Percentiles rank a stretch among this genome's conserved stretches.
phyloP scores from a whole-genome alignment of 2,797 vertebrate species.

The Periophthalmus magnuspinnatus region DNA sequence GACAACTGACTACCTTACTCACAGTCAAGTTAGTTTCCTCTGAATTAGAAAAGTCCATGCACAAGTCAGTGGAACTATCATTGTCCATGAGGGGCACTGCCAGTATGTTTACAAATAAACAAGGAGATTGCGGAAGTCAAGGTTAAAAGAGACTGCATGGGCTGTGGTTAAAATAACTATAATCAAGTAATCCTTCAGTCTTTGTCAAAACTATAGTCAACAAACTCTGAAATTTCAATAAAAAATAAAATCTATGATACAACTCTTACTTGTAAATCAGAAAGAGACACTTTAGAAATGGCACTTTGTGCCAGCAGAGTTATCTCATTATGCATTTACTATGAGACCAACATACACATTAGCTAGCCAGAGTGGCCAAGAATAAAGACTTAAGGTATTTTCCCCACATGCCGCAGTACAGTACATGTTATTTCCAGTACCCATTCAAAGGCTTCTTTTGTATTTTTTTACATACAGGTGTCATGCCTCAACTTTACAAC shows the following conservation, averaged over 20 bases:
- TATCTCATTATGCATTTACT: not conserved
- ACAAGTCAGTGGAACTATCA: not conserved
- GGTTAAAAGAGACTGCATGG: not conserved
- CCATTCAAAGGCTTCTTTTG: not conserved
- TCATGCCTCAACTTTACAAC: not conserved
- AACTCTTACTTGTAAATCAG: not conserved
- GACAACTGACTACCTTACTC: not conserved
- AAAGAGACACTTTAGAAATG: not conserved
- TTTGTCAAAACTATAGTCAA: not conserved
- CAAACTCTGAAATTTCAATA: not conserved
- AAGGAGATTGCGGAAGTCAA: not conserved
- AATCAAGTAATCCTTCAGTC: no score
- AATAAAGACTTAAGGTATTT: not conserved
- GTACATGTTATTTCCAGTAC: not conserved
- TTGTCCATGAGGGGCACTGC: not conserved
- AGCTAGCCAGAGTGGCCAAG: not conserved
- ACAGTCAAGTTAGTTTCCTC: not conserved
- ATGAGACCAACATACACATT: not conserved
- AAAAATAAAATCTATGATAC: not conserved
- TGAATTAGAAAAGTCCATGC: not conserved
- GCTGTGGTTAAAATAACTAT: not conserved
- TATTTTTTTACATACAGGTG: not conserved
- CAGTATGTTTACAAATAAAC: conserved; percentile 1
- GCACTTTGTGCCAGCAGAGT: not conserved
- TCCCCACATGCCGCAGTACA: not conserved